phyloP scores from a whole-genome alignment of 2,797 vertebrate species.

The Helostoma temminkii region DNA sequence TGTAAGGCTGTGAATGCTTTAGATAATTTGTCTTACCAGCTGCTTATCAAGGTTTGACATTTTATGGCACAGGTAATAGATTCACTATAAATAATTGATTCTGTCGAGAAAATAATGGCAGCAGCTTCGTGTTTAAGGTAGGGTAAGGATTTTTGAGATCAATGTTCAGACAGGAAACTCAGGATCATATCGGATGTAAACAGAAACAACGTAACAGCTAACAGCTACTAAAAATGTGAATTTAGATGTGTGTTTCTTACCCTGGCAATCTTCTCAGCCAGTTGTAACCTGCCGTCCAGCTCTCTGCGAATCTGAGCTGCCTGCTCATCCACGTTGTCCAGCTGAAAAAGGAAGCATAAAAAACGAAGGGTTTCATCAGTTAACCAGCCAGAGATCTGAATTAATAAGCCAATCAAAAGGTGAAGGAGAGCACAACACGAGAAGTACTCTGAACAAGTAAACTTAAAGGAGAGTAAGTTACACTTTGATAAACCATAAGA shows the following conservation, averaged over 20 bases:
- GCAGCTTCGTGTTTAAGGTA: no score
- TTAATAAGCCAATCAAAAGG: constrained; percentile 9
- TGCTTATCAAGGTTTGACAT: no score
- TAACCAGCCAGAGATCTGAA: constrained; percentile 5
- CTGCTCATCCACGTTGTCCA: constrained; percentile 97
- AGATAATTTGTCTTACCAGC: no score
- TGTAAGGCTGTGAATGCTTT: no score
- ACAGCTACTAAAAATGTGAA: no score
- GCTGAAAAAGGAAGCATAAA: constrained; percentile 70
- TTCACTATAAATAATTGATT: no score
- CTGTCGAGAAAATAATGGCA: no score
- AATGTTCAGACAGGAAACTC: no score
- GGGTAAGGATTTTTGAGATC: no score
- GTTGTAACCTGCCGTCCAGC: constrained; percentile 92
- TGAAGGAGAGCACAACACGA: neutral
- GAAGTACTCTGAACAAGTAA: neutral
- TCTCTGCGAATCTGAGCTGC: constrained; percentile 98
- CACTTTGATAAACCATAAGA: neutral
- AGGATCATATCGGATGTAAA: no score
- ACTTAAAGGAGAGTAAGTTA: neutral
- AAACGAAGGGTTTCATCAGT: neutral
- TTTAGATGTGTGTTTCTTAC: constrained; percentile 78
- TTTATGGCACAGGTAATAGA: no score
- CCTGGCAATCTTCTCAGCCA: constrained; percentile 92
- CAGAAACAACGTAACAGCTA: no score